Percentiles rank a stretch among this genome's conserved stretches.
phyloP scores from a whole-genome alignment of 2,888 invertebrate species.

The Pilophorus perplexus region DNA sequence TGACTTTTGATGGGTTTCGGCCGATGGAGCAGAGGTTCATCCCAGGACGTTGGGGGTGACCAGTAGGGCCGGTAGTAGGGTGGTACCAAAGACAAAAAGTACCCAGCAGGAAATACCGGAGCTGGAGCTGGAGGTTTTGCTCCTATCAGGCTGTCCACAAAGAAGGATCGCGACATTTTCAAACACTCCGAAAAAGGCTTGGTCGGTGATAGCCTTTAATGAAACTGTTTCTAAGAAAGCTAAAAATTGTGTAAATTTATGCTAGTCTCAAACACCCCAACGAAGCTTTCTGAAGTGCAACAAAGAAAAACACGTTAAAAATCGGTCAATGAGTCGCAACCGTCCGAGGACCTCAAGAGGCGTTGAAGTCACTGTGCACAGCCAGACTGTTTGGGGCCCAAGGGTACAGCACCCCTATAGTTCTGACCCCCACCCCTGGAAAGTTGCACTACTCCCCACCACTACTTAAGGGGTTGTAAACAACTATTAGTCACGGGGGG shows the following conservation, averaged over 20 bases:
- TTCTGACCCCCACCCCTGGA: constrained; percentile 7
- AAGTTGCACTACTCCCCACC: constrained; percentile 24
- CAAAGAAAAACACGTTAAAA: too few relatives aligned
- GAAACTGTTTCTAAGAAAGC: too few relatives aligned
- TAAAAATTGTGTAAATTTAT: too few relatives aligned
- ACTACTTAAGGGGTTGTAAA: constrained; percentile 40
- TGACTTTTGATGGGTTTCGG: constrained; percentile 42
- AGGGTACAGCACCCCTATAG: constrained; percentile 15
- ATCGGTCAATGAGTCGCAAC: too few relatives aligned
- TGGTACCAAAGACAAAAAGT: constrained; percentile 45
- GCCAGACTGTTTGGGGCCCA: constrained; percentile 28
- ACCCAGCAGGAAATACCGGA: constrained; percentile 52
- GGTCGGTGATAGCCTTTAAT: too few relatives aligned
- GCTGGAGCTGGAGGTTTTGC: constrained; percentile 55
- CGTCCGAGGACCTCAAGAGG: constrained; percentile 8
- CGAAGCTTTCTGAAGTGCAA: too few relatives aligned
- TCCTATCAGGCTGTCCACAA: constrained; percentile 73
- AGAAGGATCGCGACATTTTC: constrained; percentile 74
- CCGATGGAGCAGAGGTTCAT: constrained; percentile 47
- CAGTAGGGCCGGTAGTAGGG: constrained; percentile 41
- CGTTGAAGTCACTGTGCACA: constrained; percentile 37
- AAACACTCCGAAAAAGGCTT: neutral
- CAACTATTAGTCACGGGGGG: constrained; percentile 42
- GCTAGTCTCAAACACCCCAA: too few relatives aligned
- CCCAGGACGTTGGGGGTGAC: constrained; percentile 42